These are phyloP conservation scores for Bucco capensis DNA, from an alignment of 2,113 vertebrate species.

Conservation along the genomic window DNA sequence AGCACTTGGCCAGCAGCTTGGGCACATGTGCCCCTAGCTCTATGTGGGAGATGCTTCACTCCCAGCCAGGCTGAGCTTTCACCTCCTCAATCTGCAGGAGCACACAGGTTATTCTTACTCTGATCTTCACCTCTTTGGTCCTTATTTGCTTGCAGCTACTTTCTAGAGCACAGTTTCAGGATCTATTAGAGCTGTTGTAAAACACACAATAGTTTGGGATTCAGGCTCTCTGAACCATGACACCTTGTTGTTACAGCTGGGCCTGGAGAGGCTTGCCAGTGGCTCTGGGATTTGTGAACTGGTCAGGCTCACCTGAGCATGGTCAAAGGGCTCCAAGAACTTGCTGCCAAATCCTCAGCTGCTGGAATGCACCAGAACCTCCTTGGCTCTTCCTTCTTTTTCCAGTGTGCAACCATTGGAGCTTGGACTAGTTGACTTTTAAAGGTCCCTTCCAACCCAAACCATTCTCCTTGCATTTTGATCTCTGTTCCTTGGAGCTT, in stretches of 20 bases:
- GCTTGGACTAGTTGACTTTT: too few species aligned
- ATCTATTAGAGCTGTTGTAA: constrained; percentile 61
- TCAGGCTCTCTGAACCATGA: background rate
- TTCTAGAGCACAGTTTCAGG: constrained; percentile 56
- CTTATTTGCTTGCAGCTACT: constrained; percentile 19
- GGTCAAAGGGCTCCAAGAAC: background rate
- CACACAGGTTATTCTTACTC: background rate
- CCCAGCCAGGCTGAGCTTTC: background rate
- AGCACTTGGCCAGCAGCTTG: background rate
- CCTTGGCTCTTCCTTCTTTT: background rate
- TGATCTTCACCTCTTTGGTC: background rate
- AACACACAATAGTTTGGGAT: constrained; percentile 8
- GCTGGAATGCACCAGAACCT: background rate
- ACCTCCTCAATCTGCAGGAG: background rate
- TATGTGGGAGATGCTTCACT: background rate
- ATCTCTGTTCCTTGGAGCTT: background rate
- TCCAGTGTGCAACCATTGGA: fast-evolving
- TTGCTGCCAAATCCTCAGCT: background rate
- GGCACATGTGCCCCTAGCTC: background rate
- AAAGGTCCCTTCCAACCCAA: too few species aligned
- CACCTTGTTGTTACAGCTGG: constrained; percentile 61
- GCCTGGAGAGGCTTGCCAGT: background rate
- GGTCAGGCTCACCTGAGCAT: background rate
- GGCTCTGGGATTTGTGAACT: background rate
- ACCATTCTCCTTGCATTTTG: background rate